Conservation (phyloP, 2,888 invertebrate genomes). For the Cataglyphis rosenhaueri region DNA sequence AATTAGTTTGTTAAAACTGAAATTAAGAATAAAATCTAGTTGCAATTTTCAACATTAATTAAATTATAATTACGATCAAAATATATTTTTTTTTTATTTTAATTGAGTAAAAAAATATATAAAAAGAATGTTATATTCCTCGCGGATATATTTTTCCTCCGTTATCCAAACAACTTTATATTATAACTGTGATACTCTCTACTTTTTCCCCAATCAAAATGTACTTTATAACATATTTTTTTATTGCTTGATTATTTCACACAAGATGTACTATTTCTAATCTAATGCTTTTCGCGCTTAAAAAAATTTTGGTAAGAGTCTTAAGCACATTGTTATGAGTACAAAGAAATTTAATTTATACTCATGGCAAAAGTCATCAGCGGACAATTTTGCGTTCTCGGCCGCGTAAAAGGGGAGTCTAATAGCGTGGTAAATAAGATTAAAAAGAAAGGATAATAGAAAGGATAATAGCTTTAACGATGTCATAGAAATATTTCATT, state of each 20-base stretch:
- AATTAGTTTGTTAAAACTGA: background rate
- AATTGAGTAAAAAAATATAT: background rate
- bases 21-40: background rate
- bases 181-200: background rate
- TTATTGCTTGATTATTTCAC: background rate
- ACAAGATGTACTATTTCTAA: background rate
- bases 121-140: background rate
- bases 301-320: background rate
- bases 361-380: background rate
- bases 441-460: constrained; percentile 41
- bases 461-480: constrained; percentile 56
- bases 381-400: constrained; percentile 18
- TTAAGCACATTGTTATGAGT: too few relatives aligned
- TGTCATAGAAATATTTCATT: constrained; percentile 73
- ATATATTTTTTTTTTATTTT: background rate
- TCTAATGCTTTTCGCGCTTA: background rate
- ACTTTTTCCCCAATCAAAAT: background rate
- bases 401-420: constrained; percentile 5
- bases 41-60: background rate
- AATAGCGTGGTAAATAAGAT: constrained; percentile 29
- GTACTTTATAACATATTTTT: background rate
- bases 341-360: background rate
- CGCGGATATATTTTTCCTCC: background rate
- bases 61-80: background rate
- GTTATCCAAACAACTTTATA: background rate